These are phyloP conservation scores for Bombus fervidus DNA, from an alignment of 1,140 invertebrate genomes.

Conservation along the genomic window DNA sequence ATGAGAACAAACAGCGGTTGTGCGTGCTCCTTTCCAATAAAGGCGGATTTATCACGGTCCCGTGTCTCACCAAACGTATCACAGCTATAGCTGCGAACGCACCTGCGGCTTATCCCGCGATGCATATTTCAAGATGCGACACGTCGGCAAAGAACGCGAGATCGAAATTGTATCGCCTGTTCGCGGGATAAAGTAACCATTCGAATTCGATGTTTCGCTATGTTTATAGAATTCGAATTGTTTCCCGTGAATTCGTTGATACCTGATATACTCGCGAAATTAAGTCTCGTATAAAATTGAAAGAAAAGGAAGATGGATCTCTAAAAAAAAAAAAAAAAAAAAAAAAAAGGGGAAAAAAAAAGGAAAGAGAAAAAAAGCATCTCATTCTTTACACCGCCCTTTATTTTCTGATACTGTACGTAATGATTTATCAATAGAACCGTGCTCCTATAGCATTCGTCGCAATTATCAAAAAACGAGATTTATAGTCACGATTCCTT, in stretches of 20 bases:
- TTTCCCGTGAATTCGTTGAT: background rate
- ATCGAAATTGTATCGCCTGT: background rate
- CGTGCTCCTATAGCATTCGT: background rate
- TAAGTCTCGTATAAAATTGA: background rate
- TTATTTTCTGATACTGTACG: background rate
- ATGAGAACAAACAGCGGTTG: background rate
- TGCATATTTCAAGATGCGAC: slow-evolving; percentile 18
- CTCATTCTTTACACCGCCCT: background rate
- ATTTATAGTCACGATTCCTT: slow-evolving; percentile 31
- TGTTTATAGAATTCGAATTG: background rate
- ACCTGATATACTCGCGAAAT: background rate
- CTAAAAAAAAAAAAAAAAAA: background rate
- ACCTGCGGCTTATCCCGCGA: slow-evolving; percentile 1
- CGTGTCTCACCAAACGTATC: background rate
- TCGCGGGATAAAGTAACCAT: background rate
- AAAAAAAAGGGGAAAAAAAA: too few species aligned
- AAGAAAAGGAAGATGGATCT: background rate
- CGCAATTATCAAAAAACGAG: slow-evolving; percentile 40
- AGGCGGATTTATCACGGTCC: background rate
- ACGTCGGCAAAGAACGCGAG: background rate
- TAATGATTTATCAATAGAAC: slow-evolving; percentile 24
- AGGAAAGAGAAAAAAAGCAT: background rate
- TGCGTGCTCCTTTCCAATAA: background rate
- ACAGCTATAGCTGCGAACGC: background rate
- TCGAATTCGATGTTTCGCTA: background rate